A percentile compares a stretch with the other conserved stretches of the same genome.
phyloP scores from a whole-genome alignment of 1,140 invertebrate species.

The Musca domestica region DNA sequence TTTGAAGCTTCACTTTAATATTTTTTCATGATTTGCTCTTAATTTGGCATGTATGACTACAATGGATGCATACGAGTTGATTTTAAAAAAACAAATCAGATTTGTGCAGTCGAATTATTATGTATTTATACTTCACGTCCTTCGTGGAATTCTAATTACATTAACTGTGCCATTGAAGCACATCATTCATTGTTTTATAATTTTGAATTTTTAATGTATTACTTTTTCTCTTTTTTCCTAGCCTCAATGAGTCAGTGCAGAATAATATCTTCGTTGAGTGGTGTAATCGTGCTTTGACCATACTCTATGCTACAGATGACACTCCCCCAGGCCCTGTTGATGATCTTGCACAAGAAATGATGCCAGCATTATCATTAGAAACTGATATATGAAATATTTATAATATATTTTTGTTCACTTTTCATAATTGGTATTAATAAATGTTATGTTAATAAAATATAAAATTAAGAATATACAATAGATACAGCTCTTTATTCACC shows the following conservation, averaged over 20 bases:
- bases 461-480: not conserved
- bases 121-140: too few species aligned
- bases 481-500: constrained; percentile 15
- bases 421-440: constrained; percentile 15
- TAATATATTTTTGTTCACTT: not conserved
- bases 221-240: not conserved
- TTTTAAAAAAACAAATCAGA: too few species aligned
- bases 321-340: not conserved
- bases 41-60: too few species aligned
- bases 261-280: constrained; percentile 29
- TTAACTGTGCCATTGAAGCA: too few species aligned
- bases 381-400: not conserved
- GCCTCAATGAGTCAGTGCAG: constrained; percentile 24
- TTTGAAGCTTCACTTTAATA: too few species aligned
- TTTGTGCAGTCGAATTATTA: too few species aligned
- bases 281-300: constrained; percentile 34
- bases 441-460: constrained; percentile 10
- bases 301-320: constrained; percentile 34
- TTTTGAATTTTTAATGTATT: not conserved
- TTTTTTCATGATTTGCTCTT: too few species aligned
- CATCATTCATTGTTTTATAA: too few species aligned
- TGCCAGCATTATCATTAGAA: not conserved
- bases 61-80: too few species aligned
- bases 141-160: too few species aligned
- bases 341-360: not conserved